phyloP scores from a whole-genome alignment of 2,888 invertebrate species.

The Merodon equestris region DNA sequence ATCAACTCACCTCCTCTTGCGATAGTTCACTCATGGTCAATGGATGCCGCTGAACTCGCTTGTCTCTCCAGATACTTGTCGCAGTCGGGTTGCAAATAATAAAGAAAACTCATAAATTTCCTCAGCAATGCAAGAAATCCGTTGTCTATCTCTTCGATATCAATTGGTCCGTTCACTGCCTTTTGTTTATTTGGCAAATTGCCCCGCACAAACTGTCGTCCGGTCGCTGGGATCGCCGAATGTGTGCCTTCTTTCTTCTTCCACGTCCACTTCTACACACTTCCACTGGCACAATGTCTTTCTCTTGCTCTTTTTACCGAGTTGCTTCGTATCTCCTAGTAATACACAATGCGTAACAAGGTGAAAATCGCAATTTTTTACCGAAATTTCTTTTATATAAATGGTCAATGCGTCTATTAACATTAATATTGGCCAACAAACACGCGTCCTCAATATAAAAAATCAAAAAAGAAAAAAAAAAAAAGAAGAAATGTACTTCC shows the following conservation, averaged over 20 bases:
- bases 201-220: constrained; percentile 39
- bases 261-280: too few relatives aligned
- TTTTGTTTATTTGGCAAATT: constrained; percentile 66
- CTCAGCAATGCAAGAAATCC: constrained; percentile 32
- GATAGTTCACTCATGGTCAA: constrained; percentile 88
- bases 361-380: constrained; percentile 49
- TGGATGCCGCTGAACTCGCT: constrained; percentile 47
- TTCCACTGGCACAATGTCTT: constrained; percentile 10
- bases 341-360: constrained; percentile 58
- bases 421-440: constrained; percentile 9
- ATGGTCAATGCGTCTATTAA: not conserved
- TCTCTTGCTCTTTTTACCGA: too few relatives aligned
- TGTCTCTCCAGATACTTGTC: constrained; percentile 42
- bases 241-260: constrained; percentile 15
- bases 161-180: constrained; percentile 25
- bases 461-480: too few relatives aligned
- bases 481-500: too few relatives aligned
- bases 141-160: constrained; percentile 1
- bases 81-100: constrained; percentile 30
- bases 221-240: constrained; percentile 25
- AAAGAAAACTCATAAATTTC: constrained; percentile 40
- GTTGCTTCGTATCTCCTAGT: constrained; percentile 28
- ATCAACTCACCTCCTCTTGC: constrained; percentile 89
- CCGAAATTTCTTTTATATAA: constrained; percentile 8
- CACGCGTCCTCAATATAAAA: constrained; percentile 18